A percentile compares a stretch with the other conserved stretches of the same genome.
These are phyloP conservation scores for Lapara coniferarum DNA, from an alignment of 2,888 invertebrate genomes.

Conservation along the genomic window DNA sequence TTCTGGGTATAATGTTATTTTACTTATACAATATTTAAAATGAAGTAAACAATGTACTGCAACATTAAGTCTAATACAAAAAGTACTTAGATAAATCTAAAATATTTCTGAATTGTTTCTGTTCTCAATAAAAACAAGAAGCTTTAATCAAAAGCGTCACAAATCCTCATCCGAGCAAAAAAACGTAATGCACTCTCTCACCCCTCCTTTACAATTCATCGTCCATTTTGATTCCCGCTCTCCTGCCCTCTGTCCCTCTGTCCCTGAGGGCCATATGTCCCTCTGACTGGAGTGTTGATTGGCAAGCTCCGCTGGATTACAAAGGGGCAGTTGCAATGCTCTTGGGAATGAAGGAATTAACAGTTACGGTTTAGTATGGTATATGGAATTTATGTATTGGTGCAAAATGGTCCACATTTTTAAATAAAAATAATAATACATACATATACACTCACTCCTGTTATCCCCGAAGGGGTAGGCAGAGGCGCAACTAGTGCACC, in stretches of 20 bases:
- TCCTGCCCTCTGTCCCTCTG: conserved; percentile 44
- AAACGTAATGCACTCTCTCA: conserved; percentile 28
- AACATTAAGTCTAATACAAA: no score
- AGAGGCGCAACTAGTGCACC: no score
- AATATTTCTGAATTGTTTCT: neutral
- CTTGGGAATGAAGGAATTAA: conserved; percentile 71
- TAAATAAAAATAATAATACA: no score
- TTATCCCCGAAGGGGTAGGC: no score
- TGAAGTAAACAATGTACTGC: no score
- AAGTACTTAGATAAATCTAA: no score
- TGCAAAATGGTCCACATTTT: no score
- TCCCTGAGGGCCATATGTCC: conserved; percentile 49
- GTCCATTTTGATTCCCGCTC: conserved; percentile 51
- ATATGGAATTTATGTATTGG: neutral
- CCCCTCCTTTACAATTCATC: conserved; percentile 48
- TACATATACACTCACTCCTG: no score
- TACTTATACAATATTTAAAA: no score
- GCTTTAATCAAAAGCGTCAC: conserved; percentile 6
- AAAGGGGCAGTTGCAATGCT: conserved; percentile 62
- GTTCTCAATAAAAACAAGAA: neutral
- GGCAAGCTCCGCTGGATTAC: conserved; percentile 76
- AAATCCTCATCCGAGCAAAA: conserved; percentile 1
- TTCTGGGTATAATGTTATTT: no score
- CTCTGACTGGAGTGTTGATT: conserved; percentile 73
- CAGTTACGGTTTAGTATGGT: conserved; percentile 36